Percentiles rank a stretch among this genome's conserved stretches.
phyloP scores from a whole-genome alignment of 2,888 invertebrate species.

The Psylliodes chrysocephalus region DNA sequence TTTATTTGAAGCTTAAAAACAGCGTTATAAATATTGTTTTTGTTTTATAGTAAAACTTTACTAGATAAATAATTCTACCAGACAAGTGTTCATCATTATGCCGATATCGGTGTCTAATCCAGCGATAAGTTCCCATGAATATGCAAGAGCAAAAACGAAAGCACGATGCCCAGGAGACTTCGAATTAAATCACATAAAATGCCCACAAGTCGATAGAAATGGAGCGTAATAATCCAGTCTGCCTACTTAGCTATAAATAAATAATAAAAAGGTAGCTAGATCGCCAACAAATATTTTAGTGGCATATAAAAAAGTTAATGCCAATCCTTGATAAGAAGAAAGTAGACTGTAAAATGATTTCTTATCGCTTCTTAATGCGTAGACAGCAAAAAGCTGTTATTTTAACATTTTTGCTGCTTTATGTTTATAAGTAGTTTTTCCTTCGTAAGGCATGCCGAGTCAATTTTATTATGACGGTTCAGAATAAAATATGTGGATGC shows the following conservation, averaged over 20 bases:
- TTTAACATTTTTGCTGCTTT: conserved; percentile 9
- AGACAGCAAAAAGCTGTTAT: conserved; percentile 20
- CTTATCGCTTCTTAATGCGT: conserved; percentile 22
- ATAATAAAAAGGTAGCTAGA: conserved; percentile 10
- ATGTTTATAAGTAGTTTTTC: not conserved
- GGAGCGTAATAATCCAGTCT: conserved; percentile 25
- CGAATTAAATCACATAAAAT: conserved; percentile 21
- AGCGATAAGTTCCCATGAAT: conserved; percentile 9
- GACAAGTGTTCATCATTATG: no score
- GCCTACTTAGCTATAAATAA: conserved; percentile 23
- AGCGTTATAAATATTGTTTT: no score
- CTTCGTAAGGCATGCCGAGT: no score
- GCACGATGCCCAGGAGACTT: conserved; percentile 17
- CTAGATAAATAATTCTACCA: no score
- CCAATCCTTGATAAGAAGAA: conserved; percentile 16
- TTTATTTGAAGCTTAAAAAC: no score
- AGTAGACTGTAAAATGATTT: conserved; percentile 22
- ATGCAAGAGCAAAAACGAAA: conserved; percentile 18
- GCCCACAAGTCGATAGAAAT: conserved; percentile 19
- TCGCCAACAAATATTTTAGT: conserved; percentile 17
- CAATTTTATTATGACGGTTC: no score
- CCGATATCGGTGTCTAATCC: conserved; percentile 14
- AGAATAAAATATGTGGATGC: conserved; percentile 1
- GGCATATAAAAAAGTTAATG: conserved; percentile 10
- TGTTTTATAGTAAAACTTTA: no score